phyloP scores from a whole-genome alignment of 2,797 vertebrate species.

The Spatula versicolor region DNA sequence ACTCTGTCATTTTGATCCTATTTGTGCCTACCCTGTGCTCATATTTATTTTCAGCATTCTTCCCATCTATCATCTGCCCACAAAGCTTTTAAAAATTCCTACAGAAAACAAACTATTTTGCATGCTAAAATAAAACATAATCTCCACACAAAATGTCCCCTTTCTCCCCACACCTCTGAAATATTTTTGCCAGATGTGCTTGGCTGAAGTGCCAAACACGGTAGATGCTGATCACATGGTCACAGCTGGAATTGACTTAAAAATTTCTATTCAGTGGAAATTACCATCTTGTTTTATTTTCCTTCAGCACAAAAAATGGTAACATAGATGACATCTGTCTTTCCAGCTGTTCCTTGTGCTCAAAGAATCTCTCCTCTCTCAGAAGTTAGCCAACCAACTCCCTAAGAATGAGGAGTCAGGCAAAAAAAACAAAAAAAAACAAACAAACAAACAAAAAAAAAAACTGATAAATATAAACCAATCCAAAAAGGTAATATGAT shows the following conservation, averaged over 20 bases:
- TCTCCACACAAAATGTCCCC: not conserved
- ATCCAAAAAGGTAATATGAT: not conserved
- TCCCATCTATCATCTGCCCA: not conserved
- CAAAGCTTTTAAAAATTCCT: not conserved
- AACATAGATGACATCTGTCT: constrained; percentile 33
- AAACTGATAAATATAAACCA: not conserved
- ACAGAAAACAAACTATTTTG: not conserved
- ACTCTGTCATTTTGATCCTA: not conserved
- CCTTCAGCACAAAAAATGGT: constrained; percentile 14
- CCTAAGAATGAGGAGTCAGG: not conserved
- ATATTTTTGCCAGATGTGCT: constrained; percentile 47
- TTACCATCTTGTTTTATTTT: constrained; percentile 36
- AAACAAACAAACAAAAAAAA: not conserved
- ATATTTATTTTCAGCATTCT: not conserved
- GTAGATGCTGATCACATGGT: constrained; percentile 33
- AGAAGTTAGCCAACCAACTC: not conserved
- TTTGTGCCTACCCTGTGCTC: not conserved
- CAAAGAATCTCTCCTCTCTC: not conserved
- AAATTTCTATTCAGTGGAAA: constrained; percentile 17
- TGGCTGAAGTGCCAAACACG: not conserved
- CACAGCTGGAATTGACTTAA: constrained; percentile 48
- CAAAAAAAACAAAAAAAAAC: not conserved
- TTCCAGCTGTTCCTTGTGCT: constrained; percentile 51
- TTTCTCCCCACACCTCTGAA: constrained; percentile 7
- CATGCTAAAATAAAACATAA: constrained; percentile 27